Evolutionary conservation across 1,140 invertebrate genomes (phyloP).

Genomic region (Musca vetustissima): DNA sequence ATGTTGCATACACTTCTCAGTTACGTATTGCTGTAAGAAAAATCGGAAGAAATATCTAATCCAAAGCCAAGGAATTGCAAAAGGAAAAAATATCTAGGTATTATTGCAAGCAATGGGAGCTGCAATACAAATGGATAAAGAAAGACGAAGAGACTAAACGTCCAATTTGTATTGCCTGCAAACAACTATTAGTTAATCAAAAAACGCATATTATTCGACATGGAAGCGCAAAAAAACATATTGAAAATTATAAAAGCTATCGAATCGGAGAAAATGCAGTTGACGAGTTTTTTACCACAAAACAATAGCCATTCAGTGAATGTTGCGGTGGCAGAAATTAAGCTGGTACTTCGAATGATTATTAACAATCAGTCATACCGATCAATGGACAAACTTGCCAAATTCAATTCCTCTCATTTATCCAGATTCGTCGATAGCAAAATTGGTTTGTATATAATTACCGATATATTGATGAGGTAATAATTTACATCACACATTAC

Average conservation of each 20-base stretch:
- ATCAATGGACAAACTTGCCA: neutral
- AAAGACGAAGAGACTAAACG: neutral
- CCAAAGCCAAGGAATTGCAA: too few species aligned
- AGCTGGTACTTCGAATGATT: neutral
- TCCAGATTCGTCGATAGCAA: neutral
- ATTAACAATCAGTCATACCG: too few species aligned
- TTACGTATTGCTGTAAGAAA: too few species aligned
- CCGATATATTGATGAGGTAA: too few species aligned
- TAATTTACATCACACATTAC: neutral
- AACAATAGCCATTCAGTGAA: too few species aligned
- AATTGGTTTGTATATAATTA: neutral
- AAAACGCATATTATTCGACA: neutral
- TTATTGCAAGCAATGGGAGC: neutral
- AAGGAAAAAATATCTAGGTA: neutral
- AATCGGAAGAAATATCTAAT: too few species aligned
- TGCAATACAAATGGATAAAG: neutral
- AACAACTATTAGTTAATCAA: neutral
- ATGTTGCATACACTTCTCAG: too few species aligned
- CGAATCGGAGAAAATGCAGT: too few species aligned
- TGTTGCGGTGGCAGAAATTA: too few species aligned
- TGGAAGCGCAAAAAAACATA: neutral
- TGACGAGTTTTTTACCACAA: too few species aligned
- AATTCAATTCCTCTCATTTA: neutral
- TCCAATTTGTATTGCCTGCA: conserved; percentile 3
- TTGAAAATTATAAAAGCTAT: too few species aligned